These are phyloP conservation scores for Nestor notabilis DNA, from an alignment of 2,113 vertebrate genomes.

Conservation along the genomic window DNA sequence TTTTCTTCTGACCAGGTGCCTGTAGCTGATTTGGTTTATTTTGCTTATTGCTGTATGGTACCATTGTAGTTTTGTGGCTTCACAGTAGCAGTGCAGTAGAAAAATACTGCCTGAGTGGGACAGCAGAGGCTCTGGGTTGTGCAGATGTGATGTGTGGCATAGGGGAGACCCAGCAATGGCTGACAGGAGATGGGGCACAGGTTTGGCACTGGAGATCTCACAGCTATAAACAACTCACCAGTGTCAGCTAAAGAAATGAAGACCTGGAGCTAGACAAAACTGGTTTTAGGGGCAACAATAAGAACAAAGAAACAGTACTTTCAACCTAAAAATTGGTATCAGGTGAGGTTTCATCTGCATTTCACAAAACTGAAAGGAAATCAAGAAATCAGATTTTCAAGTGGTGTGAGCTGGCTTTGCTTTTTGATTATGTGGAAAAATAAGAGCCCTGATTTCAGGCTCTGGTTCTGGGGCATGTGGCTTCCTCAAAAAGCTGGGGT, in stretches of 20 bases:
- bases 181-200: neutral
- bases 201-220: neutral
- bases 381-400: neutral
- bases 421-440: neutral
- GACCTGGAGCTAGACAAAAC: neutral
- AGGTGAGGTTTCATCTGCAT: neutral
- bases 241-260: neutral
- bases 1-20: neutral
- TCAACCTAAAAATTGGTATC: neutral
- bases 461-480: accelerated
- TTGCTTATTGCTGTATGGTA: neutral
- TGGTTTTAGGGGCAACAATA: neutral
- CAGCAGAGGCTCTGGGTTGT: neutral
- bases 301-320: neutral
- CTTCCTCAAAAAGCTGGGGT: neutral
- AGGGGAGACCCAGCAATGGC: neutral
- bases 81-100: neutral
- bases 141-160: accelerated
- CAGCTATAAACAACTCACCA: neutral
- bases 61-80: neutral
- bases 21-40: neutral
- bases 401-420: neutral
- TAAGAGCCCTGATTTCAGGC: neutral
- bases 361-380: neutral
- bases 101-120: neutral